These are phyloP conservation scores for Diadromus collaris DNA, from an alignment of 2,888 invertebrate species.

Conservation along the genomic window DNA sequence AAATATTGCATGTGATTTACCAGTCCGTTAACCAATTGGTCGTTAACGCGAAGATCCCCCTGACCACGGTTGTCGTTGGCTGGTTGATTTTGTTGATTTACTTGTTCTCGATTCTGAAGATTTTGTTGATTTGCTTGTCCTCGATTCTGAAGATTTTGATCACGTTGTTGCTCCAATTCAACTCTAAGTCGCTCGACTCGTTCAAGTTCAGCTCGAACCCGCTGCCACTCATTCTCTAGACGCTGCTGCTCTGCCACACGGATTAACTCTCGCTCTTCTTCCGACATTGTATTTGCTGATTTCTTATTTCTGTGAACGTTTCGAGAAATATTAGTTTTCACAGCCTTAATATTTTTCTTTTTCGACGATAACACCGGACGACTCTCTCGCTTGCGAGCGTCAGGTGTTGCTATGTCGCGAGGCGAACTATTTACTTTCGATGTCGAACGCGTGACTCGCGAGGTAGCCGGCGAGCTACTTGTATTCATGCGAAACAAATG, in stretches of 20 bases:
- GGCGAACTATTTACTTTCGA: background rate
- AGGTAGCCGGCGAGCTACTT: background rate
- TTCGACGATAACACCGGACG: background rate
- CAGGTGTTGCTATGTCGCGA: background rate
- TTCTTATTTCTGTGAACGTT: background rate
- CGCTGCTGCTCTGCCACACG: background rate
- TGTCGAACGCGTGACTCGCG: conserved; percentile 1
- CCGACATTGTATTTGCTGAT: background rate
- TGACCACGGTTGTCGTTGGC: background rate
- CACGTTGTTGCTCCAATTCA: background rate
- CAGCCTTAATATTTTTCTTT: background rate
- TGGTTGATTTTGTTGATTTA: background rate
- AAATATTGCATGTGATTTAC: conserved; percentile 42
- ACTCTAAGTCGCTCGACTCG: conserved; percentile 2
- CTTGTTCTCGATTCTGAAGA: background rate
- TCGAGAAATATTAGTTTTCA: background rate
- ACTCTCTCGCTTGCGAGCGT: background rate
- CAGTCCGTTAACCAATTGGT: conserved; percentile 29
- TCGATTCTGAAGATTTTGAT: background rate
- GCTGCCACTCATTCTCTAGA: conserved; percentile 27
- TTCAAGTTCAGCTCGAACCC: conserved; percentile 15
- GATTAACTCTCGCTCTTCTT: background rate
- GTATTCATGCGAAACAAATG: background rate
- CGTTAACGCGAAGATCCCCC: background rate
- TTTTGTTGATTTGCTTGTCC: background rate